Evolutionary conservation across 1,140 invertebrate species (phyloP).

Genomic region (Rhopalosiphum padi): DNA sequence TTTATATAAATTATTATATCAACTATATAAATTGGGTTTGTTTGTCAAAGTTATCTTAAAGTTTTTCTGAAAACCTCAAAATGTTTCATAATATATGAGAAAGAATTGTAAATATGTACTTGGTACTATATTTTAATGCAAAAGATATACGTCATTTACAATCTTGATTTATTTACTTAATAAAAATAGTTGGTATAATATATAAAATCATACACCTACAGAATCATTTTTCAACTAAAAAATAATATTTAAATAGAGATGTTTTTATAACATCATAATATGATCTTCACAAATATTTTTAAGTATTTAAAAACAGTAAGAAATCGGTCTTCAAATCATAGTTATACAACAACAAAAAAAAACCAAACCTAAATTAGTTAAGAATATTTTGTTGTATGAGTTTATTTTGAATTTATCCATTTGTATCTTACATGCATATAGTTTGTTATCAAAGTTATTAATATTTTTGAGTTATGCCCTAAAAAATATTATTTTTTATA

Average conservation of each 20-base stretch:
- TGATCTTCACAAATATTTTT: background rate
- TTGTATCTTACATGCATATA: background rate
- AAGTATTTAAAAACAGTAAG: background rate
- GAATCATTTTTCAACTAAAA: background rate
- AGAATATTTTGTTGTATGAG: background rate
- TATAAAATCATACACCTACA: background rate
- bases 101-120: background rate
- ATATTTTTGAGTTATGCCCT: background rate
- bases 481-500: background rate
- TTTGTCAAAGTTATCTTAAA: background rate
- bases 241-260: background rate
- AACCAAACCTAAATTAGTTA: background rate
- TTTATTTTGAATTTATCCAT: background rate
- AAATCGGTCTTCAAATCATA: background rate
- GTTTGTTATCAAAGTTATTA: background rate
- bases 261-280: background rate
- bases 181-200: background rate
- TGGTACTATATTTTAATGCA: background rate
- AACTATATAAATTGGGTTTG: background rate
- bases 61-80: background rate
- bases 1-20: background rate
- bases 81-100: background rate
- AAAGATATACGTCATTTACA: background rate
- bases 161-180: slow-evolving; percentile 14
- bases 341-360: background rate